Evolutionary conservation across 2,113 vertebrate genomes (phyloP), one percentile per base, ranked within the genome.

Genomic region (Amazona guildingii): DNA sequence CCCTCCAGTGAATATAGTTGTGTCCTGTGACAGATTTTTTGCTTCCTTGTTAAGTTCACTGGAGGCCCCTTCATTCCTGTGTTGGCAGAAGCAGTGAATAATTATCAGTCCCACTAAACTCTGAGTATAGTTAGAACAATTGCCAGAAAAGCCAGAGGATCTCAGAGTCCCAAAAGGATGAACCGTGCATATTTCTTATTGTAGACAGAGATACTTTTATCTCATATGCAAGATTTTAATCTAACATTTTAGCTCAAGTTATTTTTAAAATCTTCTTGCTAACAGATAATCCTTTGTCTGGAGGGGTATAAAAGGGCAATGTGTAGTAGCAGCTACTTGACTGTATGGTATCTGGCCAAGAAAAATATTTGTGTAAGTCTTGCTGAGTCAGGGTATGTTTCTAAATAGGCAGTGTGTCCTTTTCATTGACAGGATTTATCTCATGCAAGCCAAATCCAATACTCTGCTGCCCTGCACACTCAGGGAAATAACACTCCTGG

Each of bases 281-380:
- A 90, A 89, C 77, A 93, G 74, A 91, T 61, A 89, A 77, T 85
- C n/a, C 62, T 89, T 90, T 94, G 84, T 91, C 59, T 91, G 39
- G 77, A 69, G 39, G 63, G 69, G 72, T 49, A 73, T 70, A 83
- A 93, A 88, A 95, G 69, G 75, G 69, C 77, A 93, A 94, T 82
- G 62, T 80, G 85, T 95, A 87, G 74, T 84, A 97, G 57, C 62
- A 92, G 55, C 76, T 92, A 83, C 82, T 95, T 95, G 90, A 88
- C 51, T 91, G 29, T 52, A 57, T 86, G 69, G 46, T 86, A 67
- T 10, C 39, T 67, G 49, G 88, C 94, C 95, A 97, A 95, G 63
- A 82, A 92, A 95, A 96, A 97, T 80, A 94, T 97, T 95, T 96
- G 20, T 88, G 44, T 55, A 82, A 78, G 63, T 44, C 91, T 87